Percentiles rank a stretch among this genome's conserved stretches.
Evolutionary conservation across 2,888 invertebrate genomes (phyloP).

Genomic region (Muschampia staudingeri): DNA sequence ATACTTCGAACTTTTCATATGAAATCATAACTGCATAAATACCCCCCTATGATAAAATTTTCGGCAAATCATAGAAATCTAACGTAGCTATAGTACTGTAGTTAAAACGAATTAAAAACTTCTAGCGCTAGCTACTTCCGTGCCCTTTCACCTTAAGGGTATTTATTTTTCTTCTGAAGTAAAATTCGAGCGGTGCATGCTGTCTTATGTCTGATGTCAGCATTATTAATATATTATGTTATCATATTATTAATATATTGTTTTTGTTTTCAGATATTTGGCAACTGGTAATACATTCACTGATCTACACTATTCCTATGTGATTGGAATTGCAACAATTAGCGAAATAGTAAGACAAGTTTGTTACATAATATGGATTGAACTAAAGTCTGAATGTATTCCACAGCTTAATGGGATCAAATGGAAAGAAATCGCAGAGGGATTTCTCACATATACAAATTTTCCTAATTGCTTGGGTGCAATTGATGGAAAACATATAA

Average conservation of each 20-base stretch:
- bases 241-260: conserved; percentile 21
- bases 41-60: conserved; percentile 27
- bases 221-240: conserved; percentile 11
- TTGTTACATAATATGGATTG: conserved; percentile 14
- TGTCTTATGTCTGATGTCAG: conserved; percentile 16
- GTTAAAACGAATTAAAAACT: conserved; percentile 19
- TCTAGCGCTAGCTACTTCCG: conserved; percentile 17
- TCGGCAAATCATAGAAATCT: conserved; percentile 27
- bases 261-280: conserved; percentile 25
- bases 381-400: conserved; percentile 14
- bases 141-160: conserved; percentile 17
- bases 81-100: conserved; percentile 18
- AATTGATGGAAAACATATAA: conserved; percentile 34
- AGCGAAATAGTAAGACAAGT: conserved; percentile 17
- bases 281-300: conserved; percentile 22
- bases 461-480: conserved; percentile 51
- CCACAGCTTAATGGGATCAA: conserved; percentile 14
- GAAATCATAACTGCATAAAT: conserved; percentile 27
- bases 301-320: conserved; percentile 18
- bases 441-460: conserved; percentile 51
- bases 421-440: conserved; percentile 34
- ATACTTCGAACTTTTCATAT: conserved; percentile 24
- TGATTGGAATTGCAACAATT: conserved; percentile 14
- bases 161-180: conserved; percentile 17
- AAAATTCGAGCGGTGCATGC: conserved; percentile 24